A percentile compares a stretch with the other conserved stretches of the same genome.
phyloP scores from a whole-genome alignment of 2,888 invertebrate genomes.

The Drosophila cognata region DNA sequence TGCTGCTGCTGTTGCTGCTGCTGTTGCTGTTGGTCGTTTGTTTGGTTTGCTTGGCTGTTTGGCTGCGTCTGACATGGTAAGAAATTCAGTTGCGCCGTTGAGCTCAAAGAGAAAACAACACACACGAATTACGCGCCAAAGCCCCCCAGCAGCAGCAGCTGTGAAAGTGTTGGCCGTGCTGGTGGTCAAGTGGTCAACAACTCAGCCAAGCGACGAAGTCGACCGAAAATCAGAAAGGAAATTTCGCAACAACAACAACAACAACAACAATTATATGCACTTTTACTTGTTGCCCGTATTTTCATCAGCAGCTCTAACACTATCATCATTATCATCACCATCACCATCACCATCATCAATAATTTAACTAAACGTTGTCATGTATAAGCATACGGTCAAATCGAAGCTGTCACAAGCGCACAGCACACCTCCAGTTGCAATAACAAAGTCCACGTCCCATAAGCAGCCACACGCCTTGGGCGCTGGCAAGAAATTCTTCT shows the following conservation, averaged over 20 bases:
- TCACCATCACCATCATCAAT: conserved; percentile 12
- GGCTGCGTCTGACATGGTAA: conserved; percentile 52
- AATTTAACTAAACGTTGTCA: conserved; percentile 21
- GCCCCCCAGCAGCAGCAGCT: conserved; percentile 51
- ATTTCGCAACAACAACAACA: conserved; percentile 46
- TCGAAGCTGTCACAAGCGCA: conserved; percentile 66
- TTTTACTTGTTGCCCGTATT: conserved; percentile 66
- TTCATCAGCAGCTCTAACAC: conserved; percentile 52
- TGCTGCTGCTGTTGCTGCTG: conserved; percentile 9
- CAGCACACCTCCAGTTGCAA: conserved; percentile 44
- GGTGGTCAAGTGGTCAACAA: conserved; percentile 45
- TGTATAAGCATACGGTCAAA: conserved; percentile 74
- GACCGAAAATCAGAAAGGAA: conserved; percentile 61
- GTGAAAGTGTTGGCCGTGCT: conserved; percentile 60
- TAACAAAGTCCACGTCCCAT: conserved; percentile 30
- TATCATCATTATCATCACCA: conserved; percentile 12
- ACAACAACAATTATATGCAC: conserved; percentile 60
- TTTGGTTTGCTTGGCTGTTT: conserved; percentile 43
- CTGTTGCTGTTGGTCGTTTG: conserved; percentile 33
- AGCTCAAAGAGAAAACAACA: conserved; percentile 78
- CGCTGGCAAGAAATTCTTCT: conserved; percentile 77
- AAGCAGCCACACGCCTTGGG: conserved; percentile 51
- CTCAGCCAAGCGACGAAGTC: conserved; percentile 17
- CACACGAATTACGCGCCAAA: conserved; percentile 59
- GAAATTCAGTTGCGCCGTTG: conserved; percentile 75